These are phyloP conservation scores for Guaruba guarouba DNA, from an alignment of 2,113 vertebrate species.

Conservation along the genomic window DNA sequence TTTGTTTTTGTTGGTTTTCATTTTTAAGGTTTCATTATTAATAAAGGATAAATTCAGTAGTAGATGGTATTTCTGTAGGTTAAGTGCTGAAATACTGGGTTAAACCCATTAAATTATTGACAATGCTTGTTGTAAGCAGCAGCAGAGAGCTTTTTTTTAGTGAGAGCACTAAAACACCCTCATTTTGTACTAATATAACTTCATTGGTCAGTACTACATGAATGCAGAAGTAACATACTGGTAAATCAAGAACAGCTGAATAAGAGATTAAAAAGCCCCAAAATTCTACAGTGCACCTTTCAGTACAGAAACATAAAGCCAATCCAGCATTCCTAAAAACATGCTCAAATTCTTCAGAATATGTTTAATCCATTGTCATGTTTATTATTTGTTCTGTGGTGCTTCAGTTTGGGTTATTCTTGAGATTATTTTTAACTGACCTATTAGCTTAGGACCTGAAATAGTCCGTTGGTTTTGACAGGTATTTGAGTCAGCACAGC, in stretches of 20 bases:
- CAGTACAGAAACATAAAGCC: neutral
- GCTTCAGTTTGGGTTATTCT: neutral
- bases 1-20: neutral
- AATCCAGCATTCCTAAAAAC: neutral
- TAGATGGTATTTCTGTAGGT: neutral
- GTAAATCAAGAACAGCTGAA: neutral
- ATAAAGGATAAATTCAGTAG: neutral
- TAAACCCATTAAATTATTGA: neutral
- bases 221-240: neutral
- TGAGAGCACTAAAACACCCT: neutral
- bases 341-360: neutral
- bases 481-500: neutral
- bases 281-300: neutral
- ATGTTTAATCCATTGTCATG: neutral
- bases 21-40: neutral
- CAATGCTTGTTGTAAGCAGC: neutral
- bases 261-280: neutral
- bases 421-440: neutral
- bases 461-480: neutral
- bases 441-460: neutral
- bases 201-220: neutral
- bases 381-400: neutral
- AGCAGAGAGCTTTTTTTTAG: too few species aligned
- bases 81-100: neutral
- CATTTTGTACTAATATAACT: neutral